Conservation (phyloP, 2,113 vertebrate species). For the Plectropomus leopardus region DNA sequence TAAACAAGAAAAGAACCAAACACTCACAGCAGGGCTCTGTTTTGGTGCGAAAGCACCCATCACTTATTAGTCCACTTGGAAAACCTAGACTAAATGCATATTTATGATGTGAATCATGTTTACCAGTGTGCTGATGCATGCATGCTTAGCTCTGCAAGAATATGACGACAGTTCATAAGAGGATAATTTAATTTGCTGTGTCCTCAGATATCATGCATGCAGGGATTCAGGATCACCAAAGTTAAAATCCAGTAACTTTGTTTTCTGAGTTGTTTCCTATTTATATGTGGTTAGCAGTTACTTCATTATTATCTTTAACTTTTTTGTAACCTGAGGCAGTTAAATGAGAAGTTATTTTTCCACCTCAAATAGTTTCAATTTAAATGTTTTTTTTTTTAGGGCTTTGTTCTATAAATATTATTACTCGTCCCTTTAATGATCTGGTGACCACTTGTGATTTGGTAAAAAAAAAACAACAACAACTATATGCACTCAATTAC, state of each 20-base stretch:
- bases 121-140: slow-evolving; percentile 12
- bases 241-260: background rate
- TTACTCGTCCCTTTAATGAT: too few species aligned
- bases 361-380: background rate
- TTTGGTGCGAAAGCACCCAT: slow-evolving; percentile 20
- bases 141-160: slow-evolving; percentile 1
- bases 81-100: slow-evolving; percentile 25
- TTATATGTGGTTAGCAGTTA: background rate
- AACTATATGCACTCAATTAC: background rate
- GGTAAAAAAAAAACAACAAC: too few species aligned
- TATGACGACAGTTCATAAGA: background rate
- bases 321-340: background rate
- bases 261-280: background rate
- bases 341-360: background rate
- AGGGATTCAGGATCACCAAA: background rate
- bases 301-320: background rate
- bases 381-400: too few species aligned
- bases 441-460: background rate
- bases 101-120: slow-evolving; percentile 25
- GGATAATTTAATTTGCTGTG: slow-evolving; percentile 13
- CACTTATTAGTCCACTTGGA: slow-evolving; percentile 22
- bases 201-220: background rate
- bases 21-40: slow-evolving; percentile 34
- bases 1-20: slow-evolving; percentile 47
- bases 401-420: too few species aligned